A percentile compares a stretch with the other conserved stretches of the same genome.
Conservation (phyloP, 2,113 vertebrate genomes). For the Callionymus lyra region DNA sequence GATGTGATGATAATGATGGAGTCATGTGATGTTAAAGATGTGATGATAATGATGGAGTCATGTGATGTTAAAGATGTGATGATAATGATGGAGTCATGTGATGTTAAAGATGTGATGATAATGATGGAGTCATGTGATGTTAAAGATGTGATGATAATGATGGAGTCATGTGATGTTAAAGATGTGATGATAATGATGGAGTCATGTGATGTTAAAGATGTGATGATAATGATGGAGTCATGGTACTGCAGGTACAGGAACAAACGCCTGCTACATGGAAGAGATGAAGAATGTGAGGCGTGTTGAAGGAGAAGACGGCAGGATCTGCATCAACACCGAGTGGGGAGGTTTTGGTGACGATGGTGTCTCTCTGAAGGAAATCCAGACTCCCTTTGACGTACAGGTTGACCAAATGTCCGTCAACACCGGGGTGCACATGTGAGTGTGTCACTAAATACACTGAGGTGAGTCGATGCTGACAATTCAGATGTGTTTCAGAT, state of each 20-base stretch:
- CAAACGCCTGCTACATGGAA: conserved; percentile 97
- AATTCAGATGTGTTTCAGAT: conserved; percentile 51
- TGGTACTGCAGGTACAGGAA: conserved; percentile 76
- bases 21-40: too few relatives aligned
- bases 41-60: too few relatives aligned
- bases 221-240: too few relatives aligned
- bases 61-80: too few relatives aligned
- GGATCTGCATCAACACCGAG: conserved; percentile 95
- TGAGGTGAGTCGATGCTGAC: neutral
- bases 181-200: too few relatives aligned
- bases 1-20: too few relatives aligned
- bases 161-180: too few relatives aligned
- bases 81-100: too few relatives aligned
- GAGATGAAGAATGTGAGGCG: conserved; percentile 88
- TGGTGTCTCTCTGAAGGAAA: conserved; percentile 36
- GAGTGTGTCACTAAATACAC: neutral
- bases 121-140: too few relatives aligned
- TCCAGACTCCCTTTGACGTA: conserved; percentile 66
- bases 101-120: too few relatives aligned
- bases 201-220: neutral
- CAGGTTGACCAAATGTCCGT: conserved; percentile 62
- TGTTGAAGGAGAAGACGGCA: conserved; percentile 79
- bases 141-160: too few relatives aligned
- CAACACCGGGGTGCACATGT: conserved; percentile 62
- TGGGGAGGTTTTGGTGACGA: conserved; percentile 93